Base-by-base conservation (phyloP, 1,140 invertebrate species). In the Anadara kagoshimensis region DNA sequence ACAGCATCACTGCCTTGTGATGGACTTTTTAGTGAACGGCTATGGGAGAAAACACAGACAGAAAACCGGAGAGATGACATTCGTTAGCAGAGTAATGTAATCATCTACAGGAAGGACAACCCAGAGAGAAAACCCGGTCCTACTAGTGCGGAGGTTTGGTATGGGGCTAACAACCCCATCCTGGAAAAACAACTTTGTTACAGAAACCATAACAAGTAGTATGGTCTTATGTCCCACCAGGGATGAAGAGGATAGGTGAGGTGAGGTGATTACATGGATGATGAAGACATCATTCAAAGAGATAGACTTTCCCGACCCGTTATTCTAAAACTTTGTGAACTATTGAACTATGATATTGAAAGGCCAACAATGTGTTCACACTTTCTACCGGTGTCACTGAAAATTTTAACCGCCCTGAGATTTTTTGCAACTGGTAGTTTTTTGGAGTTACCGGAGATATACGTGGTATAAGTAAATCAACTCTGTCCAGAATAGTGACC, bases 371-470 rank as follows among this genome's bases (percentile, higher is more conserved):
- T 2, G 8, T 22, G 41, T 22, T 61, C 58, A 20, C 11, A 45
- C 11, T 22, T 49, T 36, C 20, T 65, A 16, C 26, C 63, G 0
- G 51, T 18, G 11, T 65, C 49, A 5, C 41, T 36, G 16, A 8
- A 65, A 65, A 16, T 53, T 11, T 53, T 65, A 49, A 29, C 36
- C 3, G 47, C 63, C 7, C 41, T 65, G 10, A 5, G 47, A 3
- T 65, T 54, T 54, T 54, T 36, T 65, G 63, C 63, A n/a, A 65
- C 47, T 65, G 63, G 47, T 3, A 65, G 63, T 22, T 53, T 65
- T 54, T 22, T 53, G 20, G 1, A n/a, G 49, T 65, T 0, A 43
- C n/a, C 45, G 47, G 12, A 8, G 47, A 54, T 41, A 12, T 65
- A n/a, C 63, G 36, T 41, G 4, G 29, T 2, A 36, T 51, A 0